Evolutionary conservation across 2,797 vertebrate genomes (phyloP).

Genomic region (Basileuterus tristriatus): DNA sequence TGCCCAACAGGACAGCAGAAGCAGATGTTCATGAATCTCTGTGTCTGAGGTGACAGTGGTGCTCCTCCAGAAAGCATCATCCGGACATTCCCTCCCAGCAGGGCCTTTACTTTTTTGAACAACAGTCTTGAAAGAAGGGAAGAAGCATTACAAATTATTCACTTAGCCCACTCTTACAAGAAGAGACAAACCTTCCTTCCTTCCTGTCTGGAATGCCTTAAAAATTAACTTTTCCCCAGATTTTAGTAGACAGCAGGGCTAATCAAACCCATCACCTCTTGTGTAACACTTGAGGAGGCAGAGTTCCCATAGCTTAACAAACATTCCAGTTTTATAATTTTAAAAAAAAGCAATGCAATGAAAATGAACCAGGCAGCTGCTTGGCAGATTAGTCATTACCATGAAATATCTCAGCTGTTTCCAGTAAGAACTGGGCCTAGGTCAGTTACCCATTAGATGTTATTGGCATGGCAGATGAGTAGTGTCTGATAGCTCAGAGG

Average conservation of each 20-base stretch:
- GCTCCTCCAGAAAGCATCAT: slow-evolving; percentile 99
- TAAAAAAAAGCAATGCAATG: background rate
- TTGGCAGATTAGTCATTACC: background rate
- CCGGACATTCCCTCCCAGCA: slow-evolving; percentile 91
- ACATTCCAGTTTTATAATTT: background rate
- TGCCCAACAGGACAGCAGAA: slow-evolving; percentile 98
- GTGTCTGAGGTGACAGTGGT: slow-evolving; percentile 89
- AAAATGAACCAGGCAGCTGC: background rate
- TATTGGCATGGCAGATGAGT: background rate
- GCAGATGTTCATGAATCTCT: slow-evolving; percentile 98
- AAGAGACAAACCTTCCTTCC: background rate
- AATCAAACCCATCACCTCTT: background rate
- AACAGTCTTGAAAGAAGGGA: slow-evolving; percentile 78
- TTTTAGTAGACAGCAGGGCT: background rate
- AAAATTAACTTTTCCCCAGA: background rate
- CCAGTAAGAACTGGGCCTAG: background rate
- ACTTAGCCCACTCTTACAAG: background rate
- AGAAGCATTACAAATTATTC: background rate
- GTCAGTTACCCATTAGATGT: background rate
- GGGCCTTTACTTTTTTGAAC: slow-evolving; percentile 91
- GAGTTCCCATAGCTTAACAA: background rate
- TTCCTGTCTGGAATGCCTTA: background rate
- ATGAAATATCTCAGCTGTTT: background rate
- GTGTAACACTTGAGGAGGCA: background rate
- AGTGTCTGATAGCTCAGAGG: background rate